phyloP scores from a whole-genome alignment of 2,797 vertebrate genomes.

The Myotis daubentonii region DNA sequence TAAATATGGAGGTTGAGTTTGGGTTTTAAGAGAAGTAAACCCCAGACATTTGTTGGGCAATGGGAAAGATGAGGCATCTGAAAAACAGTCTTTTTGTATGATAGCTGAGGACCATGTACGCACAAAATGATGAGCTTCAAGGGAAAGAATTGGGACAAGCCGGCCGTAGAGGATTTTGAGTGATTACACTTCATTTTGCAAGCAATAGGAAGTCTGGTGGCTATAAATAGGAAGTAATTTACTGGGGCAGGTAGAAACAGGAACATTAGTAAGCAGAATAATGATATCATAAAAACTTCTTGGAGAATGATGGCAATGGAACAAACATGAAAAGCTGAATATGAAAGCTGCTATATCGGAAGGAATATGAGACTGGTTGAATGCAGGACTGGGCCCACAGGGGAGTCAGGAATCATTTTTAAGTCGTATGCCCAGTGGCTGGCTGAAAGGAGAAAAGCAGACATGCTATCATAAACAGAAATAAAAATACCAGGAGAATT shows the following conservation, averaged over 20 bases:
- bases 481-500: not conserved
- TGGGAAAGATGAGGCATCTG: not conserved
- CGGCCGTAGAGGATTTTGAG: not conserved
- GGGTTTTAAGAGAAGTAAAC: not conserved
- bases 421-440: not conserved
- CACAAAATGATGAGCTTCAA: not conserved
- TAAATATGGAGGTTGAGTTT: not conserved
- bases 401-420: not conserved
- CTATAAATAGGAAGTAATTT: conserved; percentile 22
- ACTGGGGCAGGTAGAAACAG: not conserved
- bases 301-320: not conserved
- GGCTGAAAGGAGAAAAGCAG: not conserved
- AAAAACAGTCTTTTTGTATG: not conserved
- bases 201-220: not conserved
- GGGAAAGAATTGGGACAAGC: not conserved
- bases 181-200: conserved; percentile 5
- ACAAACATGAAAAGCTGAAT: not conserved
- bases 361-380: not conserved
- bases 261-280: conserved; percentile 20
- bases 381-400: not conserved
- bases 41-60: not conserved
- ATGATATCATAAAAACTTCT: not conserved
- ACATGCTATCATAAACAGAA: not conserved
- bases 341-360: not conserved
- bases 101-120: not conserved